Evolutionary conservation across 2,888 invertebrate species (phyloP), one percentile per base, ranked within the genome.

Genomic region (Amphipoea oculea): DNA sequence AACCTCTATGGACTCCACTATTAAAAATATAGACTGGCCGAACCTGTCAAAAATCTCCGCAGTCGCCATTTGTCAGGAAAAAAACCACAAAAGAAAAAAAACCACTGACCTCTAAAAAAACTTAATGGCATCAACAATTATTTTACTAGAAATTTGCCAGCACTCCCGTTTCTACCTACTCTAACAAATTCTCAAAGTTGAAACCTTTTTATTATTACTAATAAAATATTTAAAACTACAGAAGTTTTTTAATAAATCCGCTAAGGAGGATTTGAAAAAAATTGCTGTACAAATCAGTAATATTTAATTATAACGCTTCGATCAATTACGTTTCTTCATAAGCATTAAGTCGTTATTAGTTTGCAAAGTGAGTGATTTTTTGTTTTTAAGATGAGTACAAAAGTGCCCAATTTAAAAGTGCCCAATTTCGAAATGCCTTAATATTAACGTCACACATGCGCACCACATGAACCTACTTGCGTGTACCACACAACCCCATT

Each of bases 401-500:
- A 5, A 48, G 5, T 57, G n/a, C 3, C 54, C 23, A 42, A 66
- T 76, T 66, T 76, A 29, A 29, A 29, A 29, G 7, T 54, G 20
- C 6, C 54, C 23, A 42, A 66, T 76, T 62, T 75, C 23, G 9
- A 68, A 73, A 81, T 71, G 42, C 40, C 36, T 60, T 63, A 57
- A 65, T 66, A 73, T 73, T 62, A 78, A 68, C 63, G 79, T 62
- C 65, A 63, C 57, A 48, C 40, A 69, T 40, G 45, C 68, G 68
- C 73, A 74, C 72, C 40, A 74, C 51, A 78, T 71, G 29, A 29
- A 75, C 45, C 77, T 73, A 68, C 63, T 66, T 82, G 74, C 86
- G 84, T 87, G 85, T 68, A 73, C 73, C 68, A 78, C 57, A 81
- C 84, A 92, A 91, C 96, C 95, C 95, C 87, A 95, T 96, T 96